Evolutionary conservation across 2,797 vertebrate genomes (phyloP).

Genomic region (Typhlichthys subterraneus): DNA sequence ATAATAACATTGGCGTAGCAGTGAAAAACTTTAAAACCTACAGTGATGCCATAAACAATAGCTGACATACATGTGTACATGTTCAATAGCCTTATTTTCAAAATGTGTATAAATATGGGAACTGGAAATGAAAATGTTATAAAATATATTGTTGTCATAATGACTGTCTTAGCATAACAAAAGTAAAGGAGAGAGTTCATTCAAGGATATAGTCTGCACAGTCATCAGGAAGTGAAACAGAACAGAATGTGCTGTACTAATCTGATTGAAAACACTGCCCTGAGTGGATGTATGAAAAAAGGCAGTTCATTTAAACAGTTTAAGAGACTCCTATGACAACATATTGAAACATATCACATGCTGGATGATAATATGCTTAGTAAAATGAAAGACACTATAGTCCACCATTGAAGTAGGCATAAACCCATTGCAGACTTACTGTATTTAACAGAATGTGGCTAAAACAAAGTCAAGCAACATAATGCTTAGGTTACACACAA

Average conservation of each 20-base stretch:
- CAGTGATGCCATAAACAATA: conserved; percentile 43
- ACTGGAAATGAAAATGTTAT: conserved; percentile 35
- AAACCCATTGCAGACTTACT: not conserved
- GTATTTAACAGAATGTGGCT: conserved; percentile 21
- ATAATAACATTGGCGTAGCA: conserved; percentile 71
- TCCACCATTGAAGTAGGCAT: too few species aligned
- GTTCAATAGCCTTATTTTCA: not conserved
- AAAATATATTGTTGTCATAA: conserved; percentile 44
- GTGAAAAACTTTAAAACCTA: conserved; percentile 56
- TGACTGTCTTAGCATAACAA: conserved; percentile 64
- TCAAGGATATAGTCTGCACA: conserved; percentile 76
- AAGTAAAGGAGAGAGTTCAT: conserved; percentile 78
- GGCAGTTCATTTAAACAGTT: conserved; percentile 67
- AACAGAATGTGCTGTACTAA: conserved; percentile 86
- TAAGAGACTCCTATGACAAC: conserved; percentile 53
- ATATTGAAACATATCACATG: conserved; percentile 20
- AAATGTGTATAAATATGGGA: conserved; percentile 5
- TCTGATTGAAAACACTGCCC: conserved; percentile 79
- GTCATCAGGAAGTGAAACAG: conserved; percentile 86
- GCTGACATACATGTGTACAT: conserved; percentile 13
- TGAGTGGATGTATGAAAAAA: conserved; percentile 67
- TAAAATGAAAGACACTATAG: conserved; percentile 30
- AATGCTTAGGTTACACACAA: conserved; percentile 70
- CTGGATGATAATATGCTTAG: conserved; percentile 23
- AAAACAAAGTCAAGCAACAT: conserved; percentile 66